Base-by-base conservation (phyloP, 2,113 vertebrate genomes). In the Aplodontia rufa region DNA sequence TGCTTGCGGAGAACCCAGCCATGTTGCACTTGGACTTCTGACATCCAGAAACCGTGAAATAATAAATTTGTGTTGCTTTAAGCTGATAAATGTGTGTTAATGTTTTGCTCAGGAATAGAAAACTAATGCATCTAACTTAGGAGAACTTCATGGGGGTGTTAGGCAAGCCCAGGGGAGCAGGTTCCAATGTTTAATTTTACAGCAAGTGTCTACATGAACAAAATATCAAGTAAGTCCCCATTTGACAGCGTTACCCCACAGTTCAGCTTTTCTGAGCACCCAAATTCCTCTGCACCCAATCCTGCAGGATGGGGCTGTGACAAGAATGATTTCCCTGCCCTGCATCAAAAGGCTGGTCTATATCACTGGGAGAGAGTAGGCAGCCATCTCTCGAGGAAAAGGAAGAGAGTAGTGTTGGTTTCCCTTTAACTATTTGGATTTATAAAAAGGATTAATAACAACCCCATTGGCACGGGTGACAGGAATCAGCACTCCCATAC, bases 381-480 rank as follows among this genome's bases (percentile, higher is more conserved):
- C 32, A 69, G 76, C 47, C 26, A 35, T 64, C 19, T 58, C 19
- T 75, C 40, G 7, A 51, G 24, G 68, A 53, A 62, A 80, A 19
- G 16, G 55, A 47, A 75, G 35, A 71, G 1, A 5, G 0, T 30
- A 47, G 62, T 40, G 24, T 12, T 79, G 3, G 51, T 81, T 93
- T 93, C 45, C 58, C 60, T 72, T 93, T 95, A 92, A 93, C 74
- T 74, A 71, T 91, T 76, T 81, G 81, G 40, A 90, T 69, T 91
- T 94, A 79, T 32, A 13, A 60, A 91, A 84, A 89, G 28, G 51
- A 95, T 87, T 82, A 83, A 80, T 95, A 53, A 68, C 20, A 76
- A 32, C 58, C n/a, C 87, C 19, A 0, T 60, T 92, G 88, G 88
- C 74, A 64, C 88, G 58, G 64, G 51, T 81, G 40, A 82, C 24